Evolutionary conservation across 2,113 vertebrate species (phyloP).

Genomic region (Cinclus cinclus): DNA sequence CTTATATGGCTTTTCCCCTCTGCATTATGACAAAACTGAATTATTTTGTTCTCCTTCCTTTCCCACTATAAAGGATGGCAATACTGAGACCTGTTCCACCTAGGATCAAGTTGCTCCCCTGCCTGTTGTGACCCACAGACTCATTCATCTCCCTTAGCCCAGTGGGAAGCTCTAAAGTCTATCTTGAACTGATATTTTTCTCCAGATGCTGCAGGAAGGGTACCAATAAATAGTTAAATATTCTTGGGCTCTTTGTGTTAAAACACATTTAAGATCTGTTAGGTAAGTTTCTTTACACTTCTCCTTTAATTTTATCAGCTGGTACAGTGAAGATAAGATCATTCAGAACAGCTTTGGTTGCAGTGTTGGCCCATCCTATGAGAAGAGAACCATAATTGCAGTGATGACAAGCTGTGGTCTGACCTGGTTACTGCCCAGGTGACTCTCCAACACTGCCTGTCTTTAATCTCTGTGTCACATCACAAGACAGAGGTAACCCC

Average conservation of each 20-base stretch:
- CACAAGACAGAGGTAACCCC: neutral
- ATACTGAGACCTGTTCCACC: neutral
- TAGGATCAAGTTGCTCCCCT: neutral
- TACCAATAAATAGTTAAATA: neutral
- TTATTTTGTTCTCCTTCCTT: neutral
- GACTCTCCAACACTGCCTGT: neutral
- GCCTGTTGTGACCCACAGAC: neutral
- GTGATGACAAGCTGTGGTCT: neutral
- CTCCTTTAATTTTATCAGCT: neutral
- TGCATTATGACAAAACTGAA: fast-evolving
- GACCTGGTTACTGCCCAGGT: neutral
- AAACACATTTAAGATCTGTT: neutral
- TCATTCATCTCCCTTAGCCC: neutral
- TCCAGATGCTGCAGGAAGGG: neutral
- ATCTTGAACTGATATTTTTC: neutral
- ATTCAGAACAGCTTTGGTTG: neutral
- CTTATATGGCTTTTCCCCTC: neutral
- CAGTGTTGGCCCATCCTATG: neutral
- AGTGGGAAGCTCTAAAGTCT: neutral
- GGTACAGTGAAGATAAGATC: neutral
- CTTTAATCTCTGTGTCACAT: neutral
- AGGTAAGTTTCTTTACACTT: neutral
- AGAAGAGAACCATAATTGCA: neutral
- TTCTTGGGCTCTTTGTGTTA: neutral
- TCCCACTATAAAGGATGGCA: neutral